A percentile compares a stretch with the other conserved stretches of the same genome.
phyloP scores from a whole-genome alignment of 2,797 vertebrate genomes.

The Corythornis leucogaster region DNA sequence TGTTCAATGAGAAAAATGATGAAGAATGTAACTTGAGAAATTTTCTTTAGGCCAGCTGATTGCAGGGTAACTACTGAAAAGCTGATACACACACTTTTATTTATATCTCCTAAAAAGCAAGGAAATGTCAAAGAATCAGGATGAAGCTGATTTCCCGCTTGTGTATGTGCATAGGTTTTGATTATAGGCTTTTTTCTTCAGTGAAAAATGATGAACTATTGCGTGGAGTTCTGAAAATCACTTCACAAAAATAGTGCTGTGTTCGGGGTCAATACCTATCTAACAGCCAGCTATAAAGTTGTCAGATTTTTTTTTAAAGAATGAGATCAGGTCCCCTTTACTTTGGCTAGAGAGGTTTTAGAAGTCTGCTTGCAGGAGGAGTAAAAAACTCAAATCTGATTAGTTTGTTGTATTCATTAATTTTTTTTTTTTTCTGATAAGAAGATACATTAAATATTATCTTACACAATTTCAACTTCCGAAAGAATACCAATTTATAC shows the following conservation, averaged over 20 bases:
- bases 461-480: neutral
- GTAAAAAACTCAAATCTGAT: neutral
- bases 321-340: neutral
- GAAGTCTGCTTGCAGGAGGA: neutral
- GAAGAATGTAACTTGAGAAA: conserved; percentile 42
- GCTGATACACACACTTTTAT: conserved; percentile 54
- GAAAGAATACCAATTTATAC: neutral
- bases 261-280: neutral
- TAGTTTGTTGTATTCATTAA: neutral
- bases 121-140: conserved; percentile 54
- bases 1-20: neutral
- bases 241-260: conserved; percentile 31
- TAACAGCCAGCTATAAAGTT: conserved; percentile 15
- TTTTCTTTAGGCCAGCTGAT: conserved; percentile 68
- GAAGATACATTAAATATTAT: neutral
- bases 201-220: conserved; percentile 41
- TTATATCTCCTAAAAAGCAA: conserved; percentile 59
- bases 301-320: neutral
- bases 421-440: no score
- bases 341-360: neutral
- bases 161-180: conserved; percentile 56
- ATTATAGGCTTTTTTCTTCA: conserved; percentile 56
- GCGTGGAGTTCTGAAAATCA: conserved; percentile 29
- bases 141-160: conserved; percentile 60
- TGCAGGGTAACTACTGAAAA: conserved; percentile 62